These are phyloP conservation scores for Champsocephalus gunnari DNA, from an alignment of 2,797 vertebrate genomes.

Conservation along the genomic window DNA sequence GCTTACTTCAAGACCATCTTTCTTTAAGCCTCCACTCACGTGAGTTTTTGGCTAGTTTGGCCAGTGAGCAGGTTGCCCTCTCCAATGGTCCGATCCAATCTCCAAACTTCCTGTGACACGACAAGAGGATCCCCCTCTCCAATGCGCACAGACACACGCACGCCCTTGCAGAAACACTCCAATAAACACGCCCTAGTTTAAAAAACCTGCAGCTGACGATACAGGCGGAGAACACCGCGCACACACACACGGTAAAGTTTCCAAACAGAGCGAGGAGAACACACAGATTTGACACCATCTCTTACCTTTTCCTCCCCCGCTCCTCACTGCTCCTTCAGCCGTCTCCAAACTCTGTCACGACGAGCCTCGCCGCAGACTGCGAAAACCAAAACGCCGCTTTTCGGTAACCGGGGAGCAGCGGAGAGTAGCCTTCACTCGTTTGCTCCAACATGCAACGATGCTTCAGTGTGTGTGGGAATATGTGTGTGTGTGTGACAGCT, in stretches of 20 bases:
- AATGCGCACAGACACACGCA: slow-evolving; percentile 2
- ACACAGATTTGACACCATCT: slow-evolving; percentile 37
- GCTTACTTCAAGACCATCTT: neutral
- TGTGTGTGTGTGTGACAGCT: slow-evolving; percentile 69
- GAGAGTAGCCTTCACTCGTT: slow-evolving; percentile 18
- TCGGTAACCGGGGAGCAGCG: slow-evolving; percentile 46
- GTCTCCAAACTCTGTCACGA: slow-evolving; percentile 78
- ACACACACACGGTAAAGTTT: slow-evolving; percentile 66
- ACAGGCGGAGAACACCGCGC: neutral
- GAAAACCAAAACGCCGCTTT: slow-evolving; percentile 45
- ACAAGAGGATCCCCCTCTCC: slow-evolving; percentile 50
- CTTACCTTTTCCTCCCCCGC: slow-evolving; percentile 51
- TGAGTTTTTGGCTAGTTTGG: neutral
- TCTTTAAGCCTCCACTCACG: slow-evolving; percentile 14
- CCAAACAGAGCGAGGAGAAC: slow-evolving; percentile 24
- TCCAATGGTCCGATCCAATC: slow-evolving; percentile 36
- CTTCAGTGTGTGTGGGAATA: slow-evolving; percentile 10
- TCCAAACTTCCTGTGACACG: slow-evolving; percentile 70
- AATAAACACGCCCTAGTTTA: slow-evolving; percentile 55
- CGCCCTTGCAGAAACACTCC: slow-evolving; percentile 41
- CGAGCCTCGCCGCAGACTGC: slow-evolving; percentile 68
- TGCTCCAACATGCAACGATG: slow-evolving; percentile 45
- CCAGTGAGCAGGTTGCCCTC: slow-evolving; percentile 23
- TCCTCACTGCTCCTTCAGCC: slow-evolving; percentile 48
- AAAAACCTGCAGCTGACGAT: slow-evolving; percentile 17